Evolutionary conservation across 2,113 vertebrate genomes (phyloP).

Genomic region (Psephotus haematonotus): DNA sequence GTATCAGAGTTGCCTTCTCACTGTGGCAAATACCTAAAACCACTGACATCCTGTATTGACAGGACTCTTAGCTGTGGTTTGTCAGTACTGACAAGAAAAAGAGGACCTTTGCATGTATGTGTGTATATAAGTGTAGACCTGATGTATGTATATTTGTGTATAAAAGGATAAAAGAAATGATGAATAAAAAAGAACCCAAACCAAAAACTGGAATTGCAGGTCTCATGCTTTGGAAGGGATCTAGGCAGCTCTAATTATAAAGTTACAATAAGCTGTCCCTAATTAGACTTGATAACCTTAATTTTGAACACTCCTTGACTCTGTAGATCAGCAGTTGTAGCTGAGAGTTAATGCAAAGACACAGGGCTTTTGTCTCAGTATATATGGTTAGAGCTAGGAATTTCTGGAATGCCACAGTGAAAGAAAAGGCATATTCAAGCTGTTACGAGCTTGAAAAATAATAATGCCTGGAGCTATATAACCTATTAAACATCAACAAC

Average conservation of each 20-base stretch:
- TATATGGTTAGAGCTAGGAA: not conserved
- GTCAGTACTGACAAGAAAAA: not conserved
- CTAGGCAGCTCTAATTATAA: not conserved
- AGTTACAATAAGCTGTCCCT: not conserved
- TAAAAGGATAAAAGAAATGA: not conserved
- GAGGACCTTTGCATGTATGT: not conserved
- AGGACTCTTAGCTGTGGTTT: not conserved
- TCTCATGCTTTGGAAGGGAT: not conserved
- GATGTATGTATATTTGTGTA: not conserved
- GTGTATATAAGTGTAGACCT: not conserved
- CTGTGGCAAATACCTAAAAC: not conserved
- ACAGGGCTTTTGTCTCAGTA: not conserved
- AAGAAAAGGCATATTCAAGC: not conserved
- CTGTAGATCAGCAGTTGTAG: not conserved
- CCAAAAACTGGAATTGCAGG: not conserved
- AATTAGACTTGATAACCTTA: not conserved
- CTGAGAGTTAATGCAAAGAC: not conserved
- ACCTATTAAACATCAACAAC: not conserved
- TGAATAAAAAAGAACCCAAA: not conserved
- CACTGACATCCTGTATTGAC: not conserved
- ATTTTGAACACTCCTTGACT: not conserved
- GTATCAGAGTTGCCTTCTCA: not conserved
- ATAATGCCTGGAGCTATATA: not conserved
- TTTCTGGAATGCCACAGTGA: not conserved
- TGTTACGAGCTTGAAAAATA: constrained; percentile 24